phyloP scores from a whole-genome alignment of 2,888 invertebrate genomes.

The Xestia c-nigrum region DNA sequence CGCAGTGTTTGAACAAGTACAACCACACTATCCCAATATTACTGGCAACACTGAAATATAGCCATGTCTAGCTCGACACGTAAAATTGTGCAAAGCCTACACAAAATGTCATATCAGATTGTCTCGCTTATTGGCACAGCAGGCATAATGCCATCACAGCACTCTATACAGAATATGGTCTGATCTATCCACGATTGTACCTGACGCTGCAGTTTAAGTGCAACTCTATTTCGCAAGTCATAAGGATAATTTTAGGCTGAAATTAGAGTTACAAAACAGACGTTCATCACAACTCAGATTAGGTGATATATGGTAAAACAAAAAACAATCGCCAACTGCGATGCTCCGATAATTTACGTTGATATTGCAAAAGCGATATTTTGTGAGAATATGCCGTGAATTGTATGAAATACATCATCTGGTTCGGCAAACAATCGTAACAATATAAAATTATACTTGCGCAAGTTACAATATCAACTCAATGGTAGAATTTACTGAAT shows the following conservation, averaged over 20 bases:
- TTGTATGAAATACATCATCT: slow-evolving; percentile 43
- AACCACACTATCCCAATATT: slow-evolving; percentile 22
- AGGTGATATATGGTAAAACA: slow-evolving; percentile 47
- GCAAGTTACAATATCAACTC: slow-evolving; percentile 40
- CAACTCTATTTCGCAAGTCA: slow-evolving; percentile 1
- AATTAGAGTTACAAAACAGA: slow-evolving; percentile 4
- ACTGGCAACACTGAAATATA: slow-evolving; percentile 39
- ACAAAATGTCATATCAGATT: slow-evolving; percentile 68
- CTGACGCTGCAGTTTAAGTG: slow-evolving; percentile 9
- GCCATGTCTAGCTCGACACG: slow-evolving; percentile 44
- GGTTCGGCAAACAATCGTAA: slow-evolving; percentile 54
- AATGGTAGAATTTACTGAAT: slow-evolving; percentile 40
- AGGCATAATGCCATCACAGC: slow-evolving; percentile 56
- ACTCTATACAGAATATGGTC: slow-evolving; percentile 45
- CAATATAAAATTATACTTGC: slow-evolving; percentile 57
- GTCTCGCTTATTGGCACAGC: slow-evolving; percentile 69
- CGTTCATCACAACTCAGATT: slow-evolving; percentile 51
- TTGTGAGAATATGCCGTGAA: slow-evolving; percentile 40
- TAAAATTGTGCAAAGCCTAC: slow-evolving; percentile 66
- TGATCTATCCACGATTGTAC: slow-evolving; percentile 52
- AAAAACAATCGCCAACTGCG: slow-evolving; percentile 43
- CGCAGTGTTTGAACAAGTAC: slow-evolving; percentile 32
- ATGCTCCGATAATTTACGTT: slow-evolving; percentile 33
- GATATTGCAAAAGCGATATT: slow-evolving; percentile 33
- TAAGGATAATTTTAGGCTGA: slow-evolving; percentile 17